Conservation (phyloP, 2,113 vertebrate genomes). For the Geococcyx californianus region DNA sequence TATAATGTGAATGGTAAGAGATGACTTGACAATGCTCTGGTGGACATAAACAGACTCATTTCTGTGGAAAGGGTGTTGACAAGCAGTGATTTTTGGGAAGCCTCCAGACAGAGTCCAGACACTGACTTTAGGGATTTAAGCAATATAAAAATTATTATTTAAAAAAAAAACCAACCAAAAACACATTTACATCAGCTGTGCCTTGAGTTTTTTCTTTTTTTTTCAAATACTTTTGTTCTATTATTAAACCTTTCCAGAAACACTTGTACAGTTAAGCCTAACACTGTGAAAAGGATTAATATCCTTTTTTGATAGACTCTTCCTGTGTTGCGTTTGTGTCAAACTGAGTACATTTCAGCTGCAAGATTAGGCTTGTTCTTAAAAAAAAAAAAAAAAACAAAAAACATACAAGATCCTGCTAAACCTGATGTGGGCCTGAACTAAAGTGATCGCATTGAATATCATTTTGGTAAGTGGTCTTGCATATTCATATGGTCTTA, state of each 20-base stretch:
- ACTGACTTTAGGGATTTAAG: constrained; percentile 57
- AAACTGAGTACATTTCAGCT: background rate
- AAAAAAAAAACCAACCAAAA: background rate
- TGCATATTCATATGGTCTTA: background rate
- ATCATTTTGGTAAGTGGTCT: background rate
- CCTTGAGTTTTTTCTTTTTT: background rate
- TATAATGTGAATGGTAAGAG: background rate
- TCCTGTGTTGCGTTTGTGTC: background rate
- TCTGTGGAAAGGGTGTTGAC: constrained; percentile 46
- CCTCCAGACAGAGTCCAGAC: constrained; percentile 47
- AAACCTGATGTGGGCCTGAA: background rate
- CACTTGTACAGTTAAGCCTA: constrained; percentile 19
- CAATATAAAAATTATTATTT: constrained; percentile 65
- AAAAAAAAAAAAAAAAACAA: background rate
- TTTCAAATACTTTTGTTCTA: background rate
- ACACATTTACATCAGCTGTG: constrained; percentile 30
- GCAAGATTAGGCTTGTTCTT: background rate
- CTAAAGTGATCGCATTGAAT: background rate
- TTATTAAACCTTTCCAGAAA: constrained; percentile 60
- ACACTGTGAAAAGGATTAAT: background rate
- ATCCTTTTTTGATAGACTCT: background rate
- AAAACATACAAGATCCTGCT: background rate
- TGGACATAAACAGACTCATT: constrained; percentile 24
- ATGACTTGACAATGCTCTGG: background rate
- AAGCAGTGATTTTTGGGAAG: constrained; percentile 64